Evolutionary conservation across 2,113 vertebrate species (phyloP), one percentile per base, ranked within the genome.

Genomic region (Osmerus mordax): DNA sequence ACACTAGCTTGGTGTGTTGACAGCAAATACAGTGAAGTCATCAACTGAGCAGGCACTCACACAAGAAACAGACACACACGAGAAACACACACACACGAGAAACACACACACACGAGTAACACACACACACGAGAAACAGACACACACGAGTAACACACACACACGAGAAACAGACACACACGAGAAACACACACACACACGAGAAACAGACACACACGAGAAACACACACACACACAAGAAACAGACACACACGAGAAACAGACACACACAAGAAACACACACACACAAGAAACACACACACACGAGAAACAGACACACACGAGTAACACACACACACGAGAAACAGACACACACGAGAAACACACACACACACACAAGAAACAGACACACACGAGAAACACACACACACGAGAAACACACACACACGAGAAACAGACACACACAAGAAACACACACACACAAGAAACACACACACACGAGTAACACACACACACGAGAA

Each of bases 11-110:
- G 75, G 67, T 69, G 52, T 65, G 55, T 65, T 69, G 51, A 66
- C 78, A 76, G 58, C 65, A 74, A 53, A 74, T 65, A 63, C 56
- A 51, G 21, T 8, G 14, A 59, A 60, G 32, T 65, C 32, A 65
- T 65, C 64, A 51, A 13, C 64, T 14, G 64, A 14, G 16, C 36
- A 65, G 64, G 4, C 63, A 29, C 63, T 4, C 25, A 65, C 16
- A 65, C 63, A 65, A 2, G 11, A 14, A 61, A 59, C n/a, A n/a
- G n/a, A n/a, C 67, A 19, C 58, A 60, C 58, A 60, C 58, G 21
- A 21, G 21, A 21, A 21, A 21, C 58, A 23, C 19, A 16, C 32
- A 11, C n/a, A 53, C 41, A 9, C 11, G 0, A 56, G 54, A 56
- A 15, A 56, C 54, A 56, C 15, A 54, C 53, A 54, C 53, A 53